Conservation (phyloP, 2,888 invertebrate genomes). For the Coremacera marginata region DNA sequence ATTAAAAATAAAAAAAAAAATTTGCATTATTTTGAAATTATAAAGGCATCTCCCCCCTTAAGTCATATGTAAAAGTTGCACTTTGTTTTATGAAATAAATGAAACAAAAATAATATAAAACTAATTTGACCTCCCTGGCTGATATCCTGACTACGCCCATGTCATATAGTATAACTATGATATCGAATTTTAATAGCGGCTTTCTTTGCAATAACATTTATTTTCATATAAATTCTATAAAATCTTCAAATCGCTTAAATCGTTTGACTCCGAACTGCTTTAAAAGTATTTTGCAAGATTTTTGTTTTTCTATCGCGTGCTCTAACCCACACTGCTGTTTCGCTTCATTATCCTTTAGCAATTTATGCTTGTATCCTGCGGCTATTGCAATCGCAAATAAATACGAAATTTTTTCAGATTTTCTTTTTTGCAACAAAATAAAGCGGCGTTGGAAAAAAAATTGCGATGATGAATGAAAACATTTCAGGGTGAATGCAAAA, state of each 20-base stretch:
- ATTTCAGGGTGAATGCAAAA: constrained; percentile 42
- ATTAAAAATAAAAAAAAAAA: too few species aligned
- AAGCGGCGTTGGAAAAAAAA: neutral
- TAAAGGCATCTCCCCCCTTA: too few species aligned
- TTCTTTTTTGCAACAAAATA: neutral
- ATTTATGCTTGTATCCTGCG: constrained; percentile 33
- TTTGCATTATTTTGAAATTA: too few species aligned
- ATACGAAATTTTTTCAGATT: neutral
- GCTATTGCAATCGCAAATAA: constrained; percentile 32
- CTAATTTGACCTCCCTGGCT: too few species aligned
- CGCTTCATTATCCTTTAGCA: constrained; percentile 35
- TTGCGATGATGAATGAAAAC: constrained; percentile 32
- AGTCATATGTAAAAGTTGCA: too few species aligned
- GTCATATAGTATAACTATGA: too few species aligned
- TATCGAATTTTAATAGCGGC: too few species aligned
- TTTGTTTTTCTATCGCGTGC: neutral
- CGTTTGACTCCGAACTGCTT: neutral
- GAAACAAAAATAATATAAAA: too few species aligned
- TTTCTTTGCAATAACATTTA: too few species aligned
- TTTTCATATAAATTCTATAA: neutral
- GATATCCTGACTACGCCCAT: too few species aligned
- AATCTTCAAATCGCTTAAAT: neutral
- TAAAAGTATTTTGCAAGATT: neutral
- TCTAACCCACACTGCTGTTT: neutral
- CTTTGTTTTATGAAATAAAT: too few species aligned